Evolutionary conservation across 1,140 invertebrate species (phyloP), one percentile per base, ranked within the genome.

Genomic region (Listronotus bonariensis): DNA sequence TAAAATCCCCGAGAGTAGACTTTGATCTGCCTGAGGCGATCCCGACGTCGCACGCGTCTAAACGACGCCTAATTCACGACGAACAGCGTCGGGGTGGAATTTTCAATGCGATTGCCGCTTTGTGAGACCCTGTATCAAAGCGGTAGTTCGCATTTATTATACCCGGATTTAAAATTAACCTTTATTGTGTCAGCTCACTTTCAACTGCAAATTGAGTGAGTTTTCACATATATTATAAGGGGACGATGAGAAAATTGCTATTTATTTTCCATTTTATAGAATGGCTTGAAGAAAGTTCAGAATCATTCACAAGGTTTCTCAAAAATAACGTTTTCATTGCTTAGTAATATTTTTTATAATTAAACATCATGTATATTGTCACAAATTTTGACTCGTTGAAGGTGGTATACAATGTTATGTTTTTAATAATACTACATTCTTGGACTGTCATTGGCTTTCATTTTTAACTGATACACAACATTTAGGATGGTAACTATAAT

Each of bases 41-140:
- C 46, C n/a, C 49, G 64, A 60, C 64, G 58, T 42, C 52, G 69
- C 71, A 71, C 71, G 71, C 70, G 71, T 45, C 62, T 31, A 52
- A 60, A 66, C 73, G 72, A 51, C 72, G 73, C 64, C 69, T 68
- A 65, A 73, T 75, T 73, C 60, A 71, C 52, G 48, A 32, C 43
- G 68, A 73, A 74, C 73, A 74, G 51, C 68, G 72, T 68, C 71
- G 66, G 65, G 74, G 74, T 61, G 72, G 74, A 75, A 75, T 75
- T 73, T 74, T 74, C 74, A 75, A 75, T 74, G 74, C 71, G 72
- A 74, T 74, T 73, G 69, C 59, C 54, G 72, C 71, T 71, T 72
- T 72, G 71, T 73, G 68, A 66, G 65, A 51, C 41, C 48, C 53
- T 43, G 68, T 69, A 60, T 71, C 68, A 73, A 72, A 75, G 70